Evolutionary conservation across 2,113 vertebrate genomes (phyloP).

Genomic region (Ictalurus punctatus): DNA sequence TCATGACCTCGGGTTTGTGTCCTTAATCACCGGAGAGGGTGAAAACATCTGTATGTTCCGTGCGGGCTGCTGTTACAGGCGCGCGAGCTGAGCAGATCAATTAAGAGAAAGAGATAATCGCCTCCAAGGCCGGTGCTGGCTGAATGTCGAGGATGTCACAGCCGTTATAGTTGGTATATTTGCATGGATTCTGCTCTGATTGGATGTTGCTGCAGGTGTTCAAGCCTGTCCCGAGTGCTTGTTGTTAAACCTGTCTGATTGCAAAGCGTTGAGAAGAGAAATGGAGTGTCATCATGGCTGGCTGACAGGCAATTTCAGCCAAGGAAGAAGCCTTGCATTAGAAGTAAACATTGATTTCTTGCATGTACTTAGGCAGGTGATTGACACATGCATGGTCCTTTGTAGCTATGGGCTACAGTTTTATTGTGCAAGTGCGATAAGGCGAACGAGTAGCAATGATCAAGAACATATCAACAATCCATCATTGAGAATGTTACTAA

Average conservation of each 20-base stretch:
- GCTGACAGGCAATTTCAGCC: neutral
- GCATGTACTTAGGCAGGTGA: neutral
- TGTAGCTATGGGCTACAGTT: neutral
- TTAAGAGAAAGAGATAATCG: neutral
- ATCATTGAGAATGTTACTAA: neutral
- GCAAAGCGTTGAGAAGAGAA: neutral
- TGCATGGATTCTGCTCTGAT: neutral
- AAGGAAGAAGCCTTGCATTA: slow-evolving; percentile 2
- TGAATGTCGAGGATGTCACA: neutral
- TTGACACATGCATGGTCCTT: neutral
- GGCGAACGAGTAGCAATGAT: neutral
- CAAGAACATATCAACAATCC: neutral
- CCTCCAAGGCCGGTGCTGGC: neutral
- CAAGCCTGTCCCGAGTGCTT: neutral
- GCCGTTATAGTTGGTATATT: neutral
- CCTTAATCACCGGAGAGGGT: slow-evolving; percentile 7
- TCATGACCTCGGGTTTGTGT: slow-evolving; percentile 19
- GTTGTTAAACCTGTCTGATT: neutral
- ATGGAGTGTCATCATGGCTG: slow-evolving; percentile 26
- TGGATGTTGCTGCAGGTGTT: slow-evolving; percentile 16
- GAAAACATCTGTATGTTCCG: neutral
- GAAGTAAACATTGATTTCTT: slow-evolving; percentile 9
- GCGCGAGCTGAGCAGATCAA: neutral
- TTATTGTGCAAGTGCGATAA: neutral
- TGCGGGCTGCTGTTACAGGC: neutral